A percentile compares a stretch with the other conserved stretches of the same genome.
phyloP scores from a whole-genome alignment of 2,888 invertebrate genomes.

The Aporophyla lueneburgensis region DNA sequence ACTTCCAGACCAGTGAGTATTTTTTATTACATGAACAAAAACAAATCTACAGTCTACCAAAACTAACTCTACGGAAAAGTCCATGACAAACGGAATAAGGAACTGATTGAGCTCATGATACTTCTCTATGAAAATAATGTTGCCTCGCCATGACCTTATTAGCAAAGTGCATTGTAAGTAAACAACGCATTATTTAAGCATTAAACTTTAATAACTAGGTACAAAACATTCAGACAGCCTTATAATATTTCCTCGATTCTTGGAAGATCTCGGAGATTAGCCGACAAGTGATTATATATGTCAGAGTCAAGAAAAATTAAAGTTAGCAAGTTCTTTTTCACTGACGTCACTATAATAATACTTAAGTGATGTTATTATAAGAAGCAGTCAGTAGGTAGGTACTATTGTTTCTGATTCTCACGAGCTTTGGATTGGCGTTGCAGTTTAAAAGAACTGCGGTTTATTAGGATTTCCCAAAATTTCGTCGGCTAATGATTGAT shows the following conservation, averaged over 20 bases:
- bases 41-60: neutral
- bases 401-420: slow-evolving; percentile 53
- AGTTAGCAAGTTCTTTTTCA: slow-evolving; percentile 52
- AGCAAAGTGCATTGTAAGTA: slow-evolving; percentile 54
- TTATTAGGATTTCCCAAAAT: slow-evolving; percentile 35
- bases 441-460: slow-evolving; percentile 15
- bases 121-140: slow-evolving; percentile 38
- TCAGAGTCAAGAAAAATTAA: slow-evolving; percentile 52
- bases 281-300: slow-evolving; percentile 59
- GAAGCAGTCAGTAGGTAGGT: slow-evolving; percentile 10
- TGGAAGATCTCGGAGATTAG: slow-evolving; percentile 65
- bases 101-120: slow-evolving; percentile 20
- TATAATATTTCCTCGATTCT: slow-evolving; percentile 68
- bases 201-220: slow-evolving; percentile 60
- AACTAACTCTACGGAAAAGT: slow-evolving; percentile 7
- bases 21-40: neutral
- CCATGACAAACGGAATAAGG: slow-evolving; percentile 46
- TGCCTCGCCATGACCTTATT: slow-evolving; percentile 45
- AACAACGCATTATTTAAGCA: slow-evolving; percentile 59
- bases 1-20: neutral
- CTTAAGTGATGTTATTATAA: slow-evolving; percentile 48
- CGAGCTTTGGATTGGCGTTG: slow-evolving; percentile 18
- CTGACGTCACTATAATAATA: slow-evolving; percentile 59
- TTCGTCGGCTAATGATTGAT: slow-evolving; percentile 14
- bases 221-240: slow-evolving; percentile 47